Base-by-base conservation (phyloP, 2,113 vertebrate species). In the Python bivittatus region DNA sequence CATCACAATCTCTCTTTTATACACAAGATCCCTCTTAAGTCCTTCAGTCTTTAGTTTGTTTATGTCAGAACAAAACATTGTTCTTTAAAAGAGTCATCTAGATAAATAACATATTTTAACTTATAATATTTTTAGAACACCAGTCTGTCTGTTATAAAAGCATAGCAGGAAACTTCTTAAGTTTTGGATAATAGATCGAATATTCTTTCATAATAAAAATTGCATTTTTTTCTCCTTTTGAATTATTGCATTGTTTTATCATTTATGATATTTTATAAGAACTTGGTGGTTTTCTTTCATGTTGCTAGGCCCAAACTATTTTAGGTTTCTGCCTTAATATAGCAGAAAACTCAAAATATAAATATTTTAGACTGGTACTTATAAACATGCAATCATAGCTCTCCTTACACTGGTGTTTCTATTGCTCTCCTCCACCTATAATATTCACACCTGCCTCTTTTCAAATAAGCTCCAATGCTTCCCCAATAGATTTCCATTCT, bases 191-290 rank as follows among this genome's bases (percentile, higher is more conserved):
- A 27, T 3, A 48, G 48, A 0, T 42, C 68, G 1, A 17, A 89
- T 38, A 89, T 56, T 15, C 11, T n/a, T 42, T 1, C 42, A 4
- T 3, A 56, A 20, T 10, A 48, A 88, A 54, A 3, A 2, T 15
- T 29, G 20, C 12, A 84, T 42, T 89, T n/a, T n/a, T 25, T 60
- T 44, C 2, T 85, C 12, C 48, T 92, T 54, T n/a, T 86, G 64
- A 90, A 89, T 93, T 93, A 93, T 90, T 5, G 56, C 61, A 84
- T 84, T 11, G 29, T 56, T 91, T 17, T 15, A n/a, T 93, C 22
- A 2, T 22, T 33, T 25, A 88, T 13, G 42, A n/a, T 83, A 48
- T 90, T 44, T 48, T 87, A 83, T 27, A 44, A 48, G 33, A 91
- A 61, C n/a, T 84, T 90, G 56, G 5, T 58, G 91, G 53, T 53